Base-by-base conservation (phyloP, 2,113 vertebrate species). In the Miniopterus natalensis region DNA sequence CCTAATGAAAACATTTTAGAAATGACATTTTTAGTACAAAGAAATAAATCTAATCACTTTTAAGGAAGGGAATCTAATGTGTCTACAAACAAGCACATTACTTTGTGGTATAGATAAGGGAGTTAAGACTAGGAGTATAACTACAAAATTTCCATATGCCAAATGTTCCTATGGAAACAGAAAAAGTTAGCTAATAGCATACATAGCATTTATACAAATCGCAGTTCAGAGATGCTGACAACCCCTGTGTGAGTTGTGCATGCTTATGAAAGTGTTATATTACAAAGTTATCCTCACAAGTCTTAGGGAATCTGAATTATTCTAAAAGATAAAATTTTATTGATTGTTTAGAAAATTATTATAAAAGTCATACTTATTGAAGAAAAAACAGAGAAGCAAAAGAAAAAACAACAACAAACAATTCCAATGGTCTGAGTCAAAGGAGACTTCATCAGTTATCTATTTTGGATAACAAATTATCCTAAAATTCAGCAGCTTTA, bases 1-100 rank as follows among this genome's bases (percentile, higher is more conserved):
- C 79, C 31, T 45, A 74, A 45, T 92, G 70, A 92, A 93, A 79
- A 81, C 17, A 93, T 79, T 96, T 95, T 65, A 84, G 55, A 88
- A 78, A 75, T 75, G 74, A 79, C n/a, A 68, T 18, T 86, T 86
- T 91, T 84, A 47, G 25, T 71, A 49, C 45, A 85, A 85, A 59
- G 13, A 75, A 86, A 70, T 75, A 21, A 65, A 88, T 68, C 20
- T 70, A 42, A 29, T 68, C n/a, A 21, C 51, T 71, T 87, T 20
- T 84, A 90, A 90, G 61, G 53, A 85, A 90, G 88, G 3, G 2
- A 12, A 10, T 57, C 29, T 90, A 40, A 91, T 74, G 2, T 93
- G 4, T 78, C 78, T 84, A 45, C 84, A 92, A 73, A 80, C 8
- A 68, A 57, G 7, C 12, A 47, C 8, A 5, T 70, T 80, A 42